A percentile compares a stretch with the other conserved stretches of the same genome.
Conservation (phyloP, 2,888 invertebrate species). For the Lepidocyrtinus sp. region DNA sequence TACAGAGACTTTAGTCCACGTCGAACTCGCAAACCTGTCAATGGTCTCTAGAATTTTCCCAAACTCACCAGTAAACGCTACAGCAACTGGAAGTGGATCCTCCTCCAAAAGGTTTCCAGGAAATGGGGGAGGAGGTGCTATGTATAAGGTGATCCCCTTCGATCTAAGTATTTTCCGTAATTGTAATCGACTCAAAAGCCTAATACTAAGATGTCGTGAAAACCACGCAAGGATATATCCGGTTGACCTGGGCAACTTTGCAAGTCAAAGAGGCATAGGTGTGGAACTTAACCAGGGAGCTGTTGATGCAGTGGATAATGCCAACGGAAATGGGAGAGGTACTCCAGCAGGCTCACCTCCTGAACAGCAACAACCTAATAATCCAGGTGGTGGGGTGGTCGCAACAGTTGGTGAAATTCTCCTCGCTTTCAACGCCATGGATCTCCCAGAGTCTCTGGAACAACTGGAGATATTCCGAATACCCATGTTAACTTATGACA, state of each 20-base stretch:
- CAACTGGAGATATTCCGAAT: slow-evolving; percentile 62
- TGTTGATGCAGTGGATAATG: slow-evolving; percentile 11
- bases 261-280: background rate
- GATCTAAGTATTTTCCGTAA: slow-evolving; percentile 61
- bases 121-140: background rate
- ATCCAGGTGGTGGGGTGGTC: slow-evolving; percentile 18
- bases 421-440: slow-evolving; percentile 59
- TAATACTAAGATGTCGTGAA: slow-evolving; percentile 59
- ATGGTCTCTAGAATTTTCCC: slow-evolving; percentile 57
- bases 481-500: slow-evolving; percentile 59
- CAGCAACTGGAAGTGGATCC: slow-evolving; percentile 5
- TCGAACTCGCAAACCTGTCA: slow-evolving; percentile 61
- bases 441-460: slow-evolving; percentile 56
- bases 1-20: slow-evolving; percentile 54
- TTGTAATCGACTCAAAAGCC: slow-evolving; percentile 55
- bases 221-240: slow-evolving; percentile 59
- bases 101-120: background rate
- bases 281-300: slow-evolving; percentile 21
- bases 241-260: slow-evolving; percentile 42
- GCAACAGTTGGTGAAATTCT: slow-evolving; percentile 56
- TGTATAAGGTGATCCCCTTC: slow-evolving; percentile 60
- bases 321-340: slow-evolving; percentile 36
- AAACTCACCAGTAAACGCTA: slow-evolving; percentile 19
- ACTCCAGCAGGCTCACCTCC: too few relatives aligned
- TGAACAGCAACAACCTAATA: background rate